phyloP scores from a whole-genome alignment of 2,113 vertebrate genomes.

The Orientallactaga bullata region DNA sequence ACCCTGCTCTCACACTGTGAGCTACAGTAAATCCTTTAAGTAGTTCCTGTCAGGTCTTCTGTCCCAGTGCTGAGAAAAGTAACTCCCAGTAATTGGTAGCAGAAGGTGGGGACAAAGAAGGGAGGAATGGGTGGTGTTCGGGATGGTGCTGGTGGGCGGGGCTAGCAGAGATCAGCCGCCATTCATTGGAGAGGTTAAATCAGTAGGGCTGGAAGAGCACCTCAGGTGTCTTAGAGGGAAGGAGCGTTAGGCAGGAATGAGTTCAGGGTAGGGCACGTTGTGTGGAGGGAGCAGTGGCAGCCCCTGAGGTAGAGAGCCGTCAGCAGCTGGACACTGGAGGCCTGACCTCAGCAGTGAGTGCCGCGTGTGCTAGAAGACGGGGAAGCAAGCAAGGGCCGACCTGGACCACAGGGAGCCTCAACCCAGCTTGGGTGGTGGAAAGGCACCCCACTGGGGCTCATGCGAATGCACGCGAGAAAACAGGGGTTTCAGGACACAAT shows the following conservation, averaged over 20 bases:
- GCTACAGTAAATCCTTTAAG: no score
- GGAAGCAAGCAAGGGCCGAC: background rate
- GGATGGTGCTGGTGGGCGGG: background rate
- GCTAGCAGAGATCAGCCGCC: no score
- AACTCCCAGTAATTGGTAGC: background rate
- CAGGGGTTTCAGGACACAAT: background rate
- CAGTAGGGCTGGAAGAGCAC: background rate
- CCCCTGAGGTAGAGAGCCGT: background rate
- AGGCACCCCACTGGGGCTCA: background rate
- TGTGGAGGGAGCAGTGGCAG: no score
- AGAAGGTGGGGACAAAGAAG: background rate
- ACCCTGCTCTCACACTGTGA: background rate
- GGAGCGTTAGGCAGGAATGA: background rate
- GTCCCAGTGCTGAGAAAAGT: background rate
- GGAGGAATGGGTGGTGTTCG: accelerated
- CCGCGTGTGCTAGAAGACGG: accelerated
- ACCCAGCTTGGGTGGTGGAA: background rate
- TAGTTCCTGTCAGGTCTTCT: background rate
- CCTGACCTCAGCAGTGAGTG: background rate
- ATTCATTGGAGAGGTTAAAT: accelerated
- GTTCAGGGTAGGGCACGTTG: background rate
- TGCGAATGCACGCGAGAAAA: conserved; percentile 29
- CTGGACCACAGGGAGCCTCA: accelerated
- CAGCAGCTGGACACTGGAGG: background rate
- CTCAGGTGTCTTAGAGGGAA: background rate